phyloP scores from a whole-genome alignment of 1,140 invertebrate species.

The Micrasema longulum region DNA sequence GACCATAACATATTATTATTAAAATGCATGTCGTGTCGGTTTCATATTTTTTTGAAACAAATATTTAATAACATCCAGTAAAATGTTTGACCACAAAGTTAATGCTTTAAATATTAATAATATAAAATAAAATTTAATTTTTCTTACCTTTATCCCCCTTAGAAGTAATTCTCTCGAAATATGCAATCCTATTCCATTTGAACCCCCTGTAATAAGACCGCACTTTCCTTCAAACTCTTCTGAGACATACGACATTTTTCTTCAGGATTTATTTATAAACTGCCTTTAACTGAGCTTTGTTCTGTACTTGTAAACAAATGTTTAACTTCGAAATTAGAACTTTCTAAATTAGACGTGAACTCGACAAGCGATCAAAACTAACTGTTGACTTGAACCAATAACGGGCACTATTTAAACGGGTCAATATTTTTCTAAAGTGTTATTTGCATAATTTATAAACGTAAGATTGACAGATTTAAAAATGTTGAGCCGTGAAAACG shows the following conservation, averaged over 20 bases:
- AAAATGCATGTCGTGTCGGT: too few relatives aligned
- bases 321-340: too few relatives aligned
- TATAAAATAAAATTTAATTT: background rate
- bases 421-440: background rate
- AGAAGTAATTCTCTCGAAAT: slow-evolving; percentile 63
- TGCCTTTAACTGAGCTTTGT: too few relatives aligned
- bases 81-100: too few relatives aligned
- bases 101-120: too few relatives aligned
- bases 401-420: slow-evolving; percentile 11
- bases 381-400: background rate
- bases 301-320: too few relatives aligned
- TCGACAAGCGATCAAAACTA: background rate
- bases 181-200: slow-evolving; percentile 67
- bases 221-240: slow-evolving; percentile 61
- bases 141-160: slow-evolving; percentile 63
- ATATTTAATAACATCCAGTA: too few relatives aligned
- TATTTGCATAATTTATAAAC: background rate
- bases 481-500: background rate
- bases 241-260: slow-evolving; percentile 11
- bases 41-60: too few relatives aligned
- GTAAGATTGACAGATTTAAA: background rate
- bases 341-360: background rate
- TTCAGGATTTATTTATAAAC: background rate
- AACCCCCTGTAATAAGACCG: slow-evolving; percentile 69
- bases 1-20: too few relatives aligned